These are phyloP conservation scores for Lerista edwardsae DNA, from an alignment of 2,797 vertebrate genomes.

Conservation along the genomic window DNA sequence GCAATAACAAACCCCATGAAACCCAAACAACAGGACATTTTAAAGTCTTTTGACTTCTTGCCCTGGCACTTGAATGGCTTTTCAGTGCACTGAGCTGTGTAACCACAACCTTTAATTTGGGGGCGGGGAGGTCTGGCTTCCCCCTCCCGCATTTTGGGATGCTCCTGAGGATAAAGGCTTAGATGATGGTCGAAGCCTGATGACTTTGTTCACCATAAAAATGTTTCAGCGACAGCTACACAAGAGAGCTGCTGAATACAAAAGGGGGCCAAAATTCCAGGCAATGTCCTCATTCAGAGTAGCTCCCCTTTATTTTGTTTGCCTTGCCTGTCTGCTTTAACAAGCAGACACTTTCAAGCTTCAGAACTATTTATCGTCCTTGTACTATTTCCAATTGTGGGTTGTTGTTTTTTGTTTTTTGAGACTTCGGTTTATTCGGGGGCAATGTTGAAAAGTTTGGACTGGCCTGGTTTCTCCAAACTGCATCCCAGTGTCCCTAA, in stretches of 20 bases:
- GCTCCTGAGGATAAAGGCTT: neutral
- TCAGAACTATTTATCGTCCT: neutral
- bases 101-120: neutral
- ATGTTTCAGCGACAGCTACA: neutral
- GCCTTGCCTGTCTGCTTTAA: neutral
- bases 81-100: neutral
- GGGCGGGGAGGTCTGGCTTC: neutral
- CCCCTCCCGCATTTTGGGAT: no score
- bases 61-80: no score
- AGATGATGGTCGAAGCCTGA: neutral
- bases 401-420: no score
- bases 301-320: neutral
- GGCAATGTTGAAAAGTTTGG: neutral
- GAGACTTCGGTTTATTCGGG: neutral
- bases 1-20: no score
- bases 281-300: neutral
- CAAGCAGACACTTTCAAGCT: neutral
- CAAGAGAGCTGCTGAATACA: neutral
- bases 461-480: no score
- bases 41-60: no score
- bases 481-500: neutral
- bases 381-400: neutral
- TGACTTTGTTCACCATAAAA: neutral
- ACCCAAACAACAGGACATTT: no score
- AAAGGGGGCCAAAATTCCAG: neutral